phyloP scores from a whole-genome alignment of 2,797 vertebrate genomes.

The Schizopygopsis pylzovi region DNA sequence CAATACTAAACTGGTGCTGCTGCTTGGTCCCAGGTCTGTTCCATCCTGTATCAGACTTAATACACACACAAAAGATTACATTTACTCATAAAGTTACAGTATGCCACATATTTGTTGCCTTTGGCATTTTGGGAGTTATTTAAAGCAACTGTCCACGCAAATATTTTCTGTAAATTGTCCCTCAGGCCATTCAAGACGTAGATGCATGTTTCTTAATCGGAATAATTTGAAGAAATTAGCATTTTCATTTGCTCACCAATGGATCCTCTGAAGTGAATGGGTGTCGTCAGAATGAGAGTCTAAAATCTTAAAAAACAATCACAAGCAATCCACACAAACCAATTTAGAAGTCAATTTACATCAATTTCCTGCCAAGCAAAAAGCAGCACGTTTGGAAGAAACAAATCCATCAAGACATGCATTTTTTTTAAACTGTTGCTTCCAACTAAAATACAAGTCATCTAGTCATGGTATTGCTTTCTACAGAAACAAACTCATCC shows the following conservation, averaged over 20 bases:
- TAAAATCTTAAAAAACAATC: background rate
- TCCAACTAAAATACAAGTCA: background rate
- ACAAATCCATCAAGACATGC: no score
- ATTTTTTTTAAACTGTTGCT: background rate
- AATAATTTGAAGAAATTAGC: background rate
- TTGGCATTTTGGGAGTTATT: background rate
- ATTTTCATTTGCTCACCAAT: background rate
- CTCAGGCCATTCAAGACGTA: background rate
- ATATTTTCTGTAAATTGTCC: background rate
- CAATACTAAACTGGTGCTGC: constrained; percentile 78
- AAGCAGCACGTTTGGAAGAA: background rate
- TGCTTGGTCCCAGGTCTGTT: constrained; percentile 76
- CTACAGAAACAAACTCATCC: background rate
- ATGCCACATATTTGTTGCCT: background rate
- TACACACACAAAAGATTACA: constrained; percentile 36
- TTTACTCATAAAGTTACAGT: background rate
- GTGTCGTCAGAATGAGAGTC: background rate
- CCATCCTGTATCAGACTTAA: constrained; percentile 86
- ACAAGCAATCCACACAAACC: background rate
- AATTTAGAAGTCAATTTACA: no score
- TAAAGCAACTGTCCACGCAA: background rate
- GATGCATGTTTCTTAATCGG: background rate
- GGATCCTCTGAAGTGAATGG: background rate
- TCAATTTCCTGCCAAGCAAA: background rate
- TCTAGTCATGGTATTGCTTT: background rate